These are phyloP conservation scores for Okapia johnstoni DNA, from an alignment of 2,113 vertebrate genomes.

Conservation along the genomic window DNA sequence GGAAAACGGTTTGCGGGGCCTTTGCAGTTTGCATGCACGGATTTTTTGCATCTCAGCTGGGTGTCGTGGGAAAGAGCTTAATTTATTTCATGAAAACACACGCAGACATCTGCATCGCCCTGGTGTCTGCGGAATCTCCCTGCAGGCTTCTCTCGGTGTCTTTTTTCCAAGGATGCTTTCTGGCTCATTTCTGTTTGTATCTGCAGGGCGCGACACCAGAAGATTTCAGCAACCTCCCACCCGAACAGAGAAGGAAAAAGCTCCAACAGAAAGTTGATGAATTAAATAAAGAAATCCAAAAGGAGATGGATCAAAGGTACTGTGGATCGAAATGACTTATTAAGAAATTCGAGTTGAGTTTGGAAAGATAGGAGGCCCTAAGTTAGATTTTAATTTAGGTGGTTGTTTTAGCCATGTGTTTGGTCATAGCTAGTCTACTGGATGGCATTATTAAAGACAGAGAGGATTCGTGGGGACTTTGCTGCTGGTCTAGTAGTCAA, in stretches of 20 bases:
- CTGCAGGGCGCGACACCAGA: constrained; percentile 94
- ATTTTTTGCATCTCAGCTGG: background rate
- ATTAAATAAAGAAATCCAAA: constrained; percentile 94
- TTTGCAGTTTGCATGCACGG: background rate
- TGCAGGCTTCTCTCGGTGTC: background rate
- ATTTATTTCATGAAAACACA: background rate
- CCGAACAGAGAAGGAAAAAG: constrained; percentile 97
- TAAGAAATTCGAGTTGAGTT: background rate
- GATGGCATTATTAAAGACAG: background rate
- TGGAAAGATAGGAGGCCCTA: background rate
- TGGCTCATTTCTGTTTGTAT: background rate
- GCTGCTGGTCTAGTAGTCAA: background rate
- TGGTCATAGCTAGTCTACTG: background rate
- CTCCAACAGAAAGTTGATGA: constrained; percentile 96
- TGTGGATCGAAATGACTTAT: accelerated
- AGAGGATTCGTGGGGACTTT: background rate
- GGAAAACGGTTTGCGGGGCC: background rate
- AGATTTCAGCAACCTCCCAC: constrained; percentile 97
- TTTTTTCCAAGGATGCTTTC: background rate
- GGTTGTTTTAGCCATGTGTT: background rate
- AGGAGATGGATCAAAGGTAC: constrained; percentile 96
- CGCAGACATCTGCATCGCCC: background rate
- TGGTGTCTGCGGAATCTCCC: background rate
- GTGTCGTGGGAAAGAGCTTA: background rate
- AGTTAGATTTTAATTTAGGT: background rate